Evolutionary conservation across 2,888 invertebrate species (phyloP), one percentile per base, ranked within the genome.

Genomic region (Drosophila crucigera): DNA sequence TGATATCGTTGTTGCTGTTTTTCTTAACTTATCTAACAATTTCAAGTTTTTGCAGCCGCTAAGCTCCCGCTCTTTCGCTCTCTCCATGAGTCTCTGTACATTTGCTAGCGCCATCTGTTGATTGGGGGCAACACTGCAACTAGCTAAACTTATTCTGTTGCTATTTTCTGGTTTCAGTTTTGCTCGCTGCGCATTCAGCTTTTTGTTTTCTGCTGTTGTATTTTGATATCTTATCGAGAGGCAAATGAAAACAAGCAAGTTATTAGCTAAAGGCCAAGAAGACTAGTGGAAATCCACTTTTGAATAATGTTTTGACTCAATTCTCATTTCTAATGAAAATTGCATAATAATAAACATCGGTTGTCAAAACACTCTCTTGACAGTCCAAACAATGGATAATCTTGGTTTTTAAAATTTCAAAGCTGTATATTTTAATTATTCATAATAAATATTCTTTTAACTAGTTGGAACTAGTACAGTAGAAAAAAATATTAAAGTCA

Each of bases 41-140:
- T 56, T 59, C 41, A 43, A 63, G 59, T 65, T 65, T 67, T 65
- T 33, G 52, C 56, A 58, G 22, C 54, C 31, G 50, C 37, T 47
- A 52, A 35, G 25, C 52, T 14, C 28, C 4, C n/a, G 28, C 28
- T 10, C 11, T 30, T n/a, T 19, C 19, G 0, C 11, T 22, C 22
- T 7, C 47, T 22, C 14, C 1, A 7, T 14, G 3, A 16, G 28
- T 9, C 22, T 30, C 10, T 14, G 14, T 4, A 16, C 19, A n/a
- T 16, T 28, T 16, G 19, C 55, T 65, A 76, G 75, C 82, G 84
- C 82, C 84, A 89, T 82, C 88, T 87, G 64, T 64, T 52, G 90
- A 61, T 33, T 31, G 54, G 30, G 7, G 47, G 53, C 63, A 14
- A 31, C 28, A 89, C 61, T 64, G 47, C 3, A 25, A 30, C 10